Percentiles rank a stretch among this genome's conserved stretches.
These are phyloP conservation scores for Tamias sibiricus DNA, from an alignment of 2,113 vertebrate genomes.

Conservation along the genomic window DNA sequence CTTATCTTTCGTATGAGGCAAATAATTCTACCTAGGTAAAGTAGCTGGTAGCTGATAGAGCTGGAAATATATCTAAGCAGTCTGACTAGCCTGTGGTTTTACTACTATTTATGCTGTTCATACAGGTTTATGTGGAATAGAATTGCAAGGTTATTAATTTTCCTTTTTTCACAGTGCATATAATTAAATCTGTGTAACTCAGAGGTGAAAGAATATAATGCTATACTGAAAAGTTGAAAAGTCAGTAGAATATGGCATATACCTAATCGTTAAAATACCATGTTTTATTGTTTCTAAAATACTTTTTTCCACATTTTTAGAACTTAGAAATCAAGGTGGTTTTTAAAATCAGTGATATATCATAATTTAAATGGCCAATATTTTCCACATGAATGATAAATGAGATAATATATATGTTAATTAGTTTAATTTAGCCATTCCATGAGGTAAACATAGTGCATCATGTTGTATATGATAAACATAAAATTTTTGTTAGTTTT, in stretches of 20 bases:
- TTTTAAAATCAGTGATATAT: neutral
- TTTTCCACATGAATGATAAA: neutral
- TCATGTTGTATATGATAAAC: neutral
- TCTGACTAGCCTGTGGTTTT: neutral
- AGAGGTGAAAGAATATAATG: neutral
- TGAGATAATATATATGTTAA: neutral
- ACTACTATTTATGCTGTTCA: neutral
- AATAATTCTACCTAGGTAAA: neutral
- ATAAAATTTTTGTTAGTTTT: neutral
- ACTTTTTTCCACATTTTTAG: neutral
- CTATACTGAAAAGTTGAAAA: conserved; percentile 28
- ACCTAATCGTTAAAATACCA: neutral
- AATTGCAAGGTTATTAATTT: neutral
- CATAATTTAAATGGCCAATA: neutral
- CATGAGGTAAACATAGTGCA: neutral
- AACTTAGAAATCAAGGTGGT: neutral
- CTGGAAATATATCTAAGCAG: neutral
- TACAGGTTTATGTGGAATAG: neutral
- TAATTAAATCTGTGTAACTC: neutral
- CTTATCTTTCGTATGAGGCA: neutral
- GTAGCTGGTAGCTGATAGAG: neutral
- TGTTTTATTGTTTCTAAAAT: neutral
- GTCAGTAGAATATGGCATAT: neutral
- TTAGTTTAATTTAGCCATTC: neutral
- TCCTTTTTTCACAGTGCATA: neutral